Conservation (phyloP, 2,113 vertebrate species). For the Sinosuthora webbiana region DNA sequence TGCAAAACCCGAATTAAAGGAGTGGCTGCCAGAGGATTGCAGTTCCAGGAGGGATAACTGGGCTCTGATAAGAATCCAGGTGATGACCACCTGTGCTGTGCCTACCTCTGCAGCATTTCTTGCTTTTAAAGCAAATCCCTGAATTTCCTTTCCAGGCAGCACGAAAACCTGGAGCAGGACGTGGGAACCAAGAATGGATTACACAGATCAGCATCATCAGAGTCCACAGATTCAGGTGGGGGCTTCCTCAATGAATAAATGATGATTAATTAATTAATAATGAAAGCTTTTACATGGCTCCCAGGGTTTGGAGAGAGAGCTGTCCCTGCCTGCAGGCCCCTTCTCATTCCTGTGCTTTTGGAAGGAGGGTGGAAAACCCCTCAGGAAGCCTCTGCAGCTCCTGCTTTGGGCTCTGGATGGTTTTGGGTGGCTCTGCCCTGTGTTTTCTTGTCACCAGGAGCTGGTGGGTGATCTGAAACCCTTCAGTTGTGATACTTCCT, state of each 20-base stretch:
- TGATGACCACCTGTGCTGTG: too few relatives aligned
- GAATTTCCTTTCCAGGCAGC: constrained; percentile 44
- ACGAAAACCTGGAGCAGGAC: neutral
- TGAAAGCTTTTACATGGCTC: rapidly evolving
- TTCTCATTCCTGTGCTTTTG: rapidly evolving
- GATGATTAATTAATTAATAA: neutral
- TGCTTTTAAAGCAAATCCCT: neutral
- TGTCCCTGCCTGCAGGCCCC: neutral
- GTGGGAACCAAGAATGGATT: constrained; percentile 27
- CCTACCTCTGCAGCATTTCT: neutral
- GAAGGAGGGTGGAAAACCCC: neutral
- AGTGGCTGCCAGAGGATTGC: neutral
- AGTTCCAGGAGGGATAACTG: neutral
- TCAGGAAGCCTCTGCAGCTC: neutral
- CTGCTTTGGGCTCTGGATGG: neutral
- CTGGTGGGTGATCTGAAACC: neutral
- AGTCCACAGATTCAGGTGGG: constrained; percentile 76
- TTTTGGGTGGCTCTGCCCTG: neutral
- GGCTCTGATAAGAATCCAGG: neutral
- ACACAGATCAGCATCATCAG: constrained; percentile 65
- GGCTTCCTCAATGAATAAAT: neutral
- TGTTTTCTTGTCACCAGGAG: neutral
- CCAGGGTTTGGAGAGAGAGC: neutral
- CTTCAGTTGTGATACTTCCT: neutral
- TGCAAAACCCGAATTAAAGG: neutral